Conservation (phyloP, 2,888 invertebrate genomes). For the Torymus aiolomorphi region DNA sequence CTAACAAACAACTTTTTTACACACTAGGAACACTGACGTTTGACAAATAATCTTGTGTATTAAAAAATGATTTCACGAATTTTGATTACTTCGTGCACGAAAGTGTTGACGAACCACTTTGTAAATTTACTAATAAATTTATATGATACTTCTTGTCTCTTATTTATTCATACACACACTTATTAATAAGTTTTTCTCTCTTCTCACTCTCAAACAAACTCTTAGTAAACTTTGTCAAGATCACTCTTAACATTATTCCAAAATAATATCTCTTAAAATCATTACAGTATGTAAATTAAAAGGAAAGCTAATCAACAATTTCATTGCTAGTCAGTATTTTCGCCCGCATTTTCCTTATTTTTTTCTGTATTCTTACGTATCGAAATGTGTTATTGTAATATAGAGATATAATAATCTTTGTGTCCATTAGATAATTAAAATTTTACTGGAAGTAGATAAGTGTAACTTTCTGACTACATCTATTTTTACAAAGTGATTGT, state of each 20-base stretch:
- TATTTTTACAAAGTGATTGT: constrained; percentile 53
- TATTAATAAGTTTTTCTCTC: constrained; percentile 33
- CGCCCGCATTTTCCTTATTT: constrained; percentile 33
- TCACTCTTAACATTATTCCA: constrained; percentile 34
- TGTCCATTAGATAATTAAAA: constrained; percentile 46
- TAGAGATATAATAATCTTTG: constrained; percentile 29
- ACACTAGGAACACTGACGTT: constrained; percentile 32
- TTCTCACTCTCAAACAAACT: constrained; percentile 10
- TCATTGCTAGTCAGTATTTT: constrained; percentile 38
- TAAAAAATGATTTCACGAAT: constrained; percentile 33
- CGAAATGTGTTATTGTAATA: constrained; percentile 33
- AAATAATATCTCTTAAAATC: constrained; percentile 43
- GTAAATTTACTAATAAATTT: constrained; percentile 29
- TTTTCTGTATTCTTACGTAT: constrained; percentile 26
- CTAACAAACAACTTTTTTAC: constrained; percentile 44
- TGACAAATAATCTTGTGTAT: constrained; percentile 23
- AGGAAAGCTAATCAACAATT: constrained; percentile 46
- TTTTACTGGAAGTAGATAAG: constrained; percentile 50
- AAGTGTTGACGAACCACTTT: constrained; percentile 23
- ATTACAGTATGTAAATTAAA: constrained; percentile 35
- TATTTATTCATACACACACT: constrained; percentile 25
- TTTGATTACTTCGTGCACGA: constrained; percentile 17
- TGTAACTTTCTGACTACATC: constrained; percentile 47
- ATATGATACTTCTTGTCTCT: constrained; percentile 8
- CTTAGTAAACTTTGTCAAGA: constrained; percentile 25